phyloP scores from a whole-genome alignment of 2,888 invertebrate genomes.

The Diogma glabrata region DNA sequence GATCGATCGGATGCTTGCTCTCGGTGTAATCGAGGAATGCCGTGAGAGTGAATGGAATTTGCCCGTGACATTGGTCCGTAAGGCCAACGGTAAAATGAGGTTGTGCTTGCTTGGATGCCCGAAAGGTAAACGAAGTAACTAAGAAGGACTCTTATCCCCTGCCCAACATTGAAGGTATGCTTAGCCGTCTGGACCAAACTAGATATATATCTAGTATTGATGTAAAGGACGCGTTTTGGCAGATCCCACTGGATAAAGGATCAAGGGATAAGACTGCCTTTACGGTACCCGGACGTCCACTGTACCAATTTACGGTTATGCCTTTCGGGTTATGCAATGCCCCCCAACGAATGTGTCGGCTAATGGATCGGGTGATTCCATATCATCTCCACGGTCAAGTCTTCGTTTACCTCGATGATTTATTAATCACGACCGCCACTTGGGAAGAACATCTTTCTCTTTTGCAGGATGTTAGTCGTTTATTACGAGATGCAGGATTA shows the following conservation, averaged over 20 bases:
- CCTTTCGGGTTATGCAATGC: background rate
- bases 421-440: background rate
- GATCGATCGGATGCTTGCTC: conserved; percentile 20
- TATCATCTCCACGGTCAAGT: background rate
- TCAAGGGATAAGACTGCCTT: conserved; percentile 21
- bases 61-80: too few relatives aligned
- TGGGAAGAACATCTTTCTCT: background rate
- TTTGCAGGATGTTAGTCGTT: background rate
- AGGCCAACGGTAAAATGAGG: too few relatives aligned
- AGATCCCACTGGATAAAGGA: conserved; percentile 15
- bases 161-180: conserved; percentile 18
- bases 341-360: background rate
- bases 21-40: conserved; percentile 1
- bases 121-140: conserved; percentile 24
- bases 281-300: conserved; percentile 16
- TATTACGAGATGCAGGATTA: background rate
- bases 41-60: too few relatives aligned
- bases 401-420: conserved; percentile 5
- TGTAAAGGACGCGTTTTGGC: conserved; percentile 19
- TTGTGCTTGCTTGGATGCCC: too few relatives aligned
- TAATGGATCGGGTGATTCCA: background rate
- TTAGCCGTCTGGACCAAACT: conserved; percentile 22
- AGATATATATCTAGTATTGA: conserved; percentile 22
- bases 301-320: conserved; percentile 1
- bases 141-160: conserved; percentile 14